Conservation (phyloP, 2,888 invertebrate genomes). For the Harpalus rufipes region DNA sequence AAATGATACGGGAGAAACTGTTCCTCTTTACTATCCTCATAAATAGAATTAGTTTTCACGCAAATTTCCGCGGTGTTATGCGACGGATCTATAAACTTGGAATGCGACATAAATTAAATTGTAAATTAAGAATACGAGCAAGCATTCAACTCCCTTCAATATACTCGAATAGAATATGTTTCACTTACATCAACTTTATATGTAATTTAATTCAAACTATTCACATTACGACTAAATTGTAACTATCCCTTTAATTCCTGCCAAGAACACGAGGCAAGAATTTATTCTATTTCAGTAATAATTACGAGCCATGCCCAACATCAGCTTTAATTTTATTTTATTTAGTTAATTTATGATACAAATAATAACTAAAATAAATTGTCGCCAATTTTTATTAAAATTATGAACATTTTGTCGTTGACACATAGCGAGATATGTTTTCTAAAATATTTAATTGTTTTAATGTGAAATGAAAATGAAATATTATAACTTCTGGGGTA, state of each 20-base stretch:
- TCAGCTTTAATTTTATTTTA: too few species aligned
- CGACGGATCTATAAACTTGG: background rate
- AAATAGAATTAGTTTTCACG: constrained; percentile 22
- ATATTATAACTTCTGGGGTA: too few species aligned
- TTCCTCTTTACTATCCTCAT: background rate
- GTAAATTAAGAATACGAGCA: background rate
- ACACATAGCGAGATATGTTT: too few species aligned
- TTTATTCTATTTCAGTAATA: too few species aligned
- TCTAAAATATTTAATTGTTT: too few species aligned
- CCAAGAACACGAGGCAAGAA: background rate
- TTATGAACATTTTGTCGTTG: too few species aligned
- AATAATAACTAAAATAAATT: too few species aligned
- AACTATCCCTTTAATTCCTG: background rate
- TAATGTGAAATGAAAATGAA: too few species aligned
- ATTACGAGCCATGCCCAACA: too few species aligned
- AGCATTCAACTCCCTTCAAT: background rate
- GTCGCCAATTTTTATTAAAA: too few species aligned
- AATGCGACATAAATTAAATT: background rate
- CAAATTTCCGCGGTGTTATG: background rate
- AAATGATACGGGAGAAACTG: constrained; percentile 10
- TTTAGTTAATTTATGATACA: too few species aligned
- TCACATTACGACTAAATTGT: background rate
- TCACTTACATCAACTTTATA: background rate
- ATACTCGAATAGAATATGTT: background rate
- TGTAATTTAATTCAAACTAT: background rate